These are phyloP conservation scores for Arothron firmamentum DNA, from an alignment of 2,113 vertebrate species.

Conservation along the genomic window DNA sequence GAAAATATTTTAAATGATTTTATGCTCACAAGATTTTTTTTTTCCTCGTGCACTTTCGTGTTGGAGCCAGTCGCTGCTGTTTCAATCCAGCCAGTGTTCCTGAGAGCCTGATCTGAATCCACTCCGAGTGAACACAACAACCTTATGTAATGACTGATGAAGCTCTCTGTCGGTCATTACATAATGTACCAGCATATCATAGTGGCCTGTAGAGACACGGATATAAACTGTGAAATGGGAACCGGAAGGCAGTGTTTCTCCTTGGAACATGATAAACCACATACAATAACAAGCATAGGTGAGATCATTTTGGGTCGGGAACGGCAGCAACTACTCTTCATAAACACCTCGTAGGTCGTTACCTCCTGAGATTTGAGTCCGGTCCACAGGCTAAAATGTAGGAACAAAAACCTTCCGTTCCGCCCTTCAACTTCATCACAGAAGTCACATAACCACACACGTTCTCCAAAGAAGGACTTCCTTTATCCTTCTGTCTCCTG, in stretches of 20 bases:
- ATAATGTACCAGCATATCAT: too few species aligned
- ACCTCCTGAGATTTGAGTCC: constrained; percentile 18
- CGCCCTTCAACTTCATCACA: constrained; percentile 23
- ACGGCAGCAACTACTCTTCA: constrained; percentile 13
- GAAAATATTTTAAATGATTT: too few species aligned
- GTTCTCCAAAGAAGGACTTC: constrained; percentile 46
- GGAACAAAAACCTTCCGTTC: constrained; percentile 29
- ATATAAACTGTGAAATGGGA: too few species aligned
- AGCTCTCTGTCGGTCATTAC: too few species aligned
- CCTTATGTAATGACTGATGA: too few species aligned
- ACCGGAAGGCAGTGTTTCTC: too few species aligned
- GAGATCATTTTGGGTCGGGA: constrained; percentile 9
- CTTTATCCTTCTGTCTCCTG: constrained; percentile 45
- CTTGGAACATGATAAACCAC: background rate
- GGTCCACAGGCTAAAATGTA: constrained; percentile 43
- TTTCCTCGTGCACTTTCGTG: background rate
- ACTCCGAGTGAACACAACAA: background rate
- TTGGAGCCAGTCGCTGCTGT: background rate
- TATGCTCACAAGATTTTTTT: too few species aligned
- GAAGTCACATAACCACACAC: constrained; percentile 8
- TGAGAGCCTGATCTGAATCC: background rate
- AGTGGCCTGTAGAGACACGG: too few species aligned
- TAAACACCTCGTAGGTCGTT: constrained; percentile 10
- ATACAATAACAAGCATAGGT: background rate
- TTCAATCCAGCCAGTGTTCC: background rate